Evolutionary conservation across 2,113 vertebrate species (phyloP).

Genomic region (Kryptolebias marmoratus): DNA sequence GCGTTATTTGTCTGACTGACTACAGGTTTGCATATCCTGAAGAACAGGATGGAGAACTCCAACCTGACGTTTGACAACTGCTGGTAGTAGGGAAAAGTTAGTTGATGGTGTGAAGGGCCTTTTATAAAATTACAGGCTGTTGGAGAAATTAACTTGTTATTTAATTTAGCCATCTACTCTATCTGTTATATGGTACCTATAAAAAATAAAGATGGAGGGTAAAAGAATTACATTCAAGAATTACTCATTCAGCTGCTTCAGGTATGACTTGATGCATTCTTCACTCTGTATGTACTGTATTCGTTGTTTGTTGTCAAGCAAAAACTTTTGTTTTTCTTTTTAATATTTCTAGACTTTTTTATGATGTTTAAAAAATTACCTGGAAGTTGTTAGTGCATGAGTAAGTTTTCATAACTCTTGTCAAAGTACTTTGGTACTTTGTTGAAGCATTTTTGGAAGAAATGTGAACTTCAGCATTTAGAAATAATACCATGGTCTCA

Average conservation of each 20-base stretch:
- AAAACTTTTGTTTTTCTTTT: no score
- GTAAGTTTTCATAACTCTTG: no score
- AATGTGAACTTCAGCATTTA: no score
- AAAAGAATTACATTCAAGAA: background rate
- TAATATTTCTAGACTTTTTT: no score
- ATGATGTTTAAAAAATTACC: no score
- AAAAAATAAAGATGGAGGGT: background rate
- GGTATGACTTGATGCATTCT: no score
- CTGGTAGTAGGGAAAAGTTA: conserved; percentile 16
- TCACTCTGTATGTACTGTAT: no score
- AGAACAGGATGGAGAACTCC: conserved; percentile 26
- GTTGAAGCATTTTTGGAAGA: no score
- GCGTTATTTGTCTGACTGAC: conserved; percentile 36
- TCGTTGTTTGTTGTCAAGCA: no score
- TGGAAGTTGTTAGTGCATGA: no score
- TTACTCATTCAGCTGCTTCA: background rate
- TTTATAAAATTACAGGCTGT: conserved; percentile 26
- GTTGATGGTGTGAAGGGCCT: conserved; percentile 6
- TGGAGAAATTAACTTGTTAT: background rate
- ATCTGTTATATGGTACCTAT: background rate
- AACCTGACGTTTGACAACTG: background rate
- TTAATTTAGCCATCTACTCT: background rate
- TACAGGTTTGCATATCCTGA: conserved; percentile 36
- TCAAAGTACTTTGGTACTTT: no score
- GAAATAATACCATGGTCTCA: no score